Conservation (phyloP, 2,888 invertebrate genomes). For the Rambutsinella grinnellia region DNA sequence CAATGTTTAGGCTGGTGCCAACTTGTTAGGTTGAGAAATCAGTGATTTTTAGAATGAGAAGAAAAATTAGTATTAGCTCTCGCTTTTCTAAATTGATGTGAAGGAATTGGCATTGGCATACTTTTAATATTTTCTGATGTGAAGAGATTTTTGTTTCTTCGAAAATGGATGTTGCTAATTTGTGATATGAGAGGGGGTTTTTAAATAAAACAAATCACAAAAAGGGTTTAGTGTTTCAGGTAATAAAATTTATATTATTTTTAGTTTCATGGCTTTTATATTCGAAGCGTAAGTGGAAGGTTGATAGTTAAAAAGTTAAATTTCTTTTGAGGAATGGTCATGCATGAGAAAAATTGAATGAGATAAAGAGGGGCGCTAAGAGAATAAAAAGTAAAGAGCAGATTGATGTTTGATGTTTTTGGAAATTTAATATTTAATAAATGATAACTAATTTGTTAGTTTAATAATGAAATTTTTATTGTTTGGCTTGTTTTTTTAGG, state of each 20-base stretch:
- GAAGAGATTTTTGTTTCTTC: background rate
- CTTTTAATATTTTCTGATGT: constrained; percentile 34
- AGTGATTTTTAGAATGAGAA: background rate
- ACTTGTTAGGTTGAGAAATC: constrained; percentile 11
- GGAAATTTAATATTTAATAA: constrained; percentile 1
- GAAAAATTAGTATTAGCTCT: too few species aligned
- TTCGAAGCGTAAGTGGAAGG: background rate
- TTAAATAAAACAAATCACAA: constrained; percentile 50
- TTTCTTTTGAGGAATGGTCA: constrained; percentile 22
- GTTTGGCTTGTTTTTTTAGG: constrained; percentile 18
- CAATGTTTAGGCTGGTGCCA: constrained; percentile 22
- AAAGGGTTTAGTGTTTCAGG: background rate
- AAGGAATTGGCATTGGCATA: constrained; percentile 54
- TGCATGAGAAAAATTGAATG: constrained; percentile 55
- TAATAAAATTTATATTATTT: background rate
- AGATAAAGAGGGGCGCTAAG: constrained; percentile 37
- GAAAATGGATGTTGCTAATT: constrained; percentile 57
- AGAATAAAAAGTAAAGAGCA: constrained; percentile 52
- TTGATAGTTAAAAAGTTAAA: background rate
- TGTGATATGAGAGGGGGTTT: constrained; percentile 57
- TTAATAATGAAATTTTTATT: constrained; percentile 27
- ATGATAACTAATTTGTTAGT: constrained; percentile 13
- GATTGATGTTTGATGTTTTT: constrained; percentile 42
- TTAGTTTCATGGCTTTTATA: background rate
- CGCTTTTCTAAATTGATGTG: background rate